Base-by-base conservation (phyloP, 2,113 vertebrate species). In the Synodontis membranacea region DNA sequence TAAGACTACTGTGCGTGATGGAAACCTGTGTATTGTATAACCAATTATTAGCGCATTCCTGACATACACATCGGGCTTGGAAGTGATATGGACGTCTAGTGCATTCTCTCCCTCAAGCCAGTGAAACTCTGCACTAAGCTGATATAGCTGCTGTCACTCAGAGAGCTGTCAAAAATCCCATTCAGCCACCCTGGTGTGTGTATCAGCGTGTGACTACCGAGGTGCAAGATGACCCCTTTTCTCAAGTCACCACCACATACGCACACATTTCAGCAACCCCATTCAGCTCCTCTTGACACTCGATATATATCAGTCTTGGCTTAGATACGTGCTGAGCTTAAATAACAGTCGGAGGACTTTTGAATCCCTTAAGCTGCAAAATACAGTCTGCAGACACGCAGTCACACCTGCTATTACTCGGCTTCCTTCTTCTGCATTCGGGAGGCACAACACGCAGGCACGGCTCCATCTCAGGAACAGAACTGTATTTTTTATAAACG, bases 101-200 rank as follows among this genome's bases (percentile, higher is more conserved):
- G 48, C 84, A 8, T 14, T 37, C 84, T 79, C 31, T 79, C 28
- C 74, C 84, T 79, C 74, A 25, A 60, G 84, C 72, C 56, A 37
- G 39, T 42, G 54, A 75, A 76, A 76, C 72, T 37, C 68, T 60
- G 83, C 84, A 34, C 42, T 78, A 46, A 62, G 74, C 72, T 85
- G 56, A 50, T 62, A 34, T 64, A 85, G 70, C 15, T 76, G 70
- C 56, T 85, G 84, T 78, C 74, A 64, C 56, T 79, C 70, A 75
- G 50, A 76, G 48, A 52, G 48, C 68, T 84, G 64, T 84, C 83
- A 84, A n/a, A n/a, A 39, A n/a, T 39, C 83, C 68, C 52, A 52
- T 84, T 84, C 83, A 84, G 52, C 50, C 48, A 74, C 66, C 34
- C 66, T 34, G 66, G 52, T 83, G 64, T 83, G 64, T 83, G 82